Evolutionary conservation across 2,113 vertebrate genomes (phyloP), one percentile per base, ranked within the genome.

Genomic region (Arenaria interpres): DNA sequence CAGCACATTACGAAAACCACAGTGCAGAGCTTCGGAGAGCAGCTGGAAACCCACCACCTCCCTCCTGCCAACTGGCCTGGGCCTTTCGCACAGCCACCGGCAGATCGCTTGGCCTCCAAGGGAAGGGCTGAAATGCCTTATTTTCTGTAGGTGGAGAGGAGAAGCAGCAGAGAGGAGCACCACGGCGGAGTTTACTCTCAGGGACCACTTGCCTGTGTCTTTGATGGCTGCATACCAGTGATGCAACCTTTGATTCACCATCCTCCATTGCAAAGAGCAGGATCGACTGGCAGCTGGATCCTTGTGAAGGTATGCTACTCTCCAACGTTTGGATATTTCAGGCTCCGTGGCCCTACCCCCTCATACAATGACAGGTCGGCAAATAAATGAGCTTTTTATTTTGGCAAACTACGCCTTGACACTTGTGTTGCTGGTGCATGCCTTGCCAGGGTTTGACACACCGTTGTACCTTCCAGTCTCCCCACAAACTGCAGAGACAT

Each of bases 1-100:
- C 87, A 94, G 87, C 57, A 63, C 85, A 82, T 97, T 97, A 97
- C 13, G 37, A 76, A 97, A 97, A 94, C 90, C 84, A 67, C 96
- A 92, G 88, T 2, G 25, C 74, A 53, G 41, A 77, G 95, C 86
- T 88, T 81, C 5, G 20, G 93, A 94, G 73, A 2, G 1, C 93
- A 95, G 96, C 95, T 97, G 97, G 96, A 97, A 96, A 90, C 27
- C 63, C 93, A 67, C 39, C 50, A 39, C 56, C 69, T 83, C n/a
- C 56, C 75, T 81, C 54, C 35, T 56, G 94, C 96, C 97, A 96
- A 64, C 66, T 96, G 96, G 94, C 96, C 50, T 25, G 48, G 81
- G 76, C 57, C 77, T n/a, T 84, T 32, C 4, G 5, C 37, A 27
- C 75, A 78, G 78, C 81, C 94, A 84, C 74, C 1, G 18, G 66